Conservation (phyloP, 2,113 vertebrate species). For the Ceyx cyanopectus region DNA sequence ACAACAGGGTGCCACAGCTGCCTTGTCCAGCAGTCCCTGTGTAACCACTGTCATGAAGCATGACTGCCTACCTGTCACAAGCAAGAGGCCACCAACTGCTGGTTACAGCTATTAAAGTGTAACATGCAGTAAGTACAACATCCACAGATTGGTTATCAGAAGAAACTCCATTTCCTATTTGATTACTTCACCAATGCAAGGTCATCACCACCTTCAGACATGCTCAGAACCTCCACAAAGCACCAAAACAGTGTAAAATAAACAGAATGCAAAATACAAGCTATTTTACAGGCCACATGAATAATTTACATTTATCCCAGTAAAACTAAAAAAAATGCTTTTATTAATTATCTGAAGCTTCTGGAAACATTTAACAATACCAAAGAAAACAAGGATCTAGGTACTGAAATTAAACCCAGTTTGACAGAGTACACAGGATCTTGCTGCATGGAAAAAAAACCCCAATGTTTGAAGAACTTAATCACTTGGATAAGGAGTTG, state of each 20-base stretch:
- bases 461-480: background rate
- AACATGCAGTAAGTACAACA: rapidly evolving
- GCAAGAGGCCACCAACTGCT: background rate
- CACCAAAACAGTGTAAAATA: background rate
- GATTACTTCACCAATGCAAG: background rate
- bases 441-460: background rate
- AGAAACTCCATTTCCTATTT: background rate
- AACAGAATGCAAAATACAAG: background rate
- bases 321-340: background rate
- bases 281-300: background rate
- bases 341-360: slow-evolving; percentile 3
- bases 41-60: rapidly evolving
- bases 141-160: background rate
- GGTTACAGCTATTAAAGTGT: background rate
- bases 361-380: background rate
- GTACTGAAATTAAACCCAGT: background rate
- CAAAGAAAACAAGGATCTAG: background rate
- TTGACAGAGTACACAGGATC: background rate
- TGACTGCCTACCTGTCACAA: background rate
- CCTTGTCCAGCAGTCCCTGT: background rate
- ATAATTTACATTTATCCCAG: background rate
- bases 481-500: background rate
- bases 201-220: background rate
- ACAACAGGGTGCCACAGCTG: rapidly evolving
- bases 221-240: background rate